A percentile compares a stretch with the other conserved stretches of the same genome.
Evolutionary conservation across 2,113 vertebrate genomes (phyloP).

Genomic region (Struthidea cinerea): DNA sequence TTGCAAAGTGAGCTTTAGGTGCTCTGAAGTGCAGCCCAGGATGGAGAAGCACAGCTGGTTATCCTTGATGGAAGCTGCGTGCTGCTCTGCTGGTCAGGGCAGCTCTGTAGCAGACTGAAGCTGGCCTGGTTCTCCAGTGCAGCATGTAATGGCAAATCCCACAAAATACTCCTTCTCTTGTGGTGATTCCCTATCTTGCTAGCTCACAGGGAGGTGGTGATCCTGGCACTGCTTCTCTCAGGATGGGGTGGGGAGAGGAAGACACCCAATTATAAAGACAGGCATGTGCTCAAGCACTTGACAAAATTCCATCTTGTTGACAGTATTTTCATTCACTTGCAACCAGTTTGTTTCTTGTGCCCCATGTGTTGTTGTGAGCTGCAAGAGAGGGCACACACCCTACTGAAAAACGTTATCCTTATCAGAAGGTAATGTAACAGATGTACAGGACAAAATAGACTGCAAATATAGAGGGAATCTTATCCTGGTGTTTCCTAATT

Average conservation of each 20-base stretch:
- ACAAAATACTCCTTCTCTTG: background rate
- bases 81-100: accelerated
- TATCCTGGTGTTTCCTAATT: background rate
- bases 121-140: background rate
- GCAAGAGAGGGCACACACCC: background rate
- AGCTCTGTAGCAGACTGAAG: background rate
- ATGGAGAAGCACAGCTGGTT: background rate
- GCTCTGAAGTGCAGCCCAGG: background rate
- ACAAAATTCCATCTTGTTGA: background rate
- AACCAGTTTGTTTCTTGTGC: background rate
- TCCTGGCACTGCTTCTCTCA: background rate
- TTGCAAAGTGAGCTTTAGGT: background rate
- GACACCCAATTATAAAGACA: background rate
- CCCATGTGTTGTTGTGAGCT: background rate
- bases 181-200: background rate
- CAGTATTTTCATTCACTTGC: background rate
- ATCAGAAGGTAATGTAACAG: background rate
- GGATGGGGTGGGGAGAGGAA: background rate
- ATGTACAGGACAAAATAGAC: background rate
- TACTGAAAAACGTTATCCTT: background rate
- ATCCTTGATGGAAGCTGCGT: accelerated
- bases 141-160: background rate
- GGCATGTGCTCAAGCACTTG: background rate
- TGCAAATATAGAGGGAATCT: background rate
- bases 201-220: background rate